Evolutionary conservation across 92 coral and sea anemone species (phyloP).

Genomic region (Blastomussa wellsi): DNA sequence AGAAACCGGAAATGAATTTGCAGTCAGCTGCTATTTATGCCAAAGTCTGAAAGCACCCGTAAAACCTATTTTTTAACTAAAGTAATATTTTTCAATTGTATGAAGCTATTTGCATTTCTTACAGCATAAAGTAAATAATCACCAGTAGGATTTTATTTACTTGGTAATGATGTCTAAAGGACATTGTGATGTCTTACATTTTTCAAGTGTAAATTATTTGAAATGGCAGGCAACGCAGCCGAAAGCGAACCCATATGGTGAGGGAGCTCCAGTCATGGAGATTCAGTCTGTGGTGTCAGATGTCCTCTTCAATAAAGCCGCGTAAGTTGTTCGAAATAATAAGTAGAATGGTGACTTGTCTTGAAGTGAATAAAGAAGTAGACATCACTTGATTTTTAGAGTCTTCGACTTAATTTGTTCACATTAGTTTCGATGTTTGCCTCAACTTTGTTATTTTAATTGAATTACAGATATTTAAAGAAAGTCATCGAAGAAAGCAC

Average conservation of each 20-base stretch:
- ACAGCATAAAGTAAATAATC: too few species aligned
- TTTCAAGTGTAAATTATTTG: neutral
- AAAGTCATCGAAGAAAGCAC: conserved; percentile 96
- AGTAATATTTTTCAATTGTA: too few species aligned
- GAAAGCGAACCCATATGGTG: conserved; percentile 73
- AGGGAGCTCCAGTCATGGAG: conserved; percentile 82
- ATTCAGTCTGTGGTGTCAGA: conserved; percentile 84
- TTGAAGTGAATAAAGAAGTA: neutral
- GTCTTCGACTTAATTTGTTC: too few species aligned
- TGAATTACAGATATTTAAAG: conserved; percentile 73
- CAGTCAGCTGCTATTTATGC: too few species aligned
- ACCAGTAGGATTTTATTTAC: neutral
- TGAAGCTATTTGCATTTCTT: too few species aligned
- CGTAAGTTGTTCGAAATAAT: conserved; percentile 55
- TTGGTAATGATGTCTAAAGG: too few species aligned
- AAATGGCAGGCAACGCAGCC: conserved; percentile 63
- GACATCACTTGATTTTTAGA: neutral
- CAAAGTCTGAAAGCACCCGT: too few species aligned
- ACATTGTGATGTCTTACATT: too few species aligned
- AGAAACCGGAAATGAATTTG: too few species aligned
- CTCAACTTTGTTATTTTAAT: neutral
- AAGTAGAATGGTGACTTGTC: neutral
- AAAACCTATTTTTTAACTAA: too few species aligned
- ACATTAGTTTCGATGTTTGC: too few species aligned
- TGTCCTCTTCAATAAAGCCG: conserved; percentile 78